Conservation (phyloP, 2,888 invertebrate genomes). For the Alloscopus bannaensis region DNA sequence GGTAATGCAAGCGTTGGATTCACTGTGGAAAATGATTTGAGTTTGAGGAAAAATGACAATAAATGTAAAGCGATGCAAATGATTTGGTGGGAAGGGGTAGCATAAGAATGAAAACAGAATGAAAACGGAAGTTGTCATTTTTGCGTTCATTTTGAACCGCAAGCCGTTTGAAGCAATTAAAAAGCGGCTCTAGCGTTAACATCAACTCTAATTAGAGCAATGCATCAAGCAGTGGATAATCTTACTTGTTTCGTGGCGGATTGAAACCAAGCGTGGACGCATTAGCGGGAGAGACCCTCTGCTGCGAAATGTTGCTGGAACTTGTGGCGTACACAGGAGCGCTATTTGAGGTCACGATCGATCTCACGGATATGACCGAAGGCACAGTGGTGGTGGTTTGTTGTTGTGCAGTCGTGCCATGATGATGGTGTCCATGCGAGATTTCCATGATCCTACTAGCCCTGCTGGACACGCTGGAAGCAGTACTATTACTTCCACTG, state of each 20-base stretch:
- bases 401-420: slow-evolving; percentile 20
- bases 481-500: background rate
- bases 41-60: no score
- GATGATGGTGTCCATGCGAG: background rate
- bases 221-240: background rate
- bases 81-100: no score
- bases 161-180: background rate
- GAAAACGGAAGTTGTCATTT: background rate
- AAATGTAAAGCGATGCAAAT: background rate
- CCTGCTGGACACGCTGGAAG: slow-evolving; percentile 22
- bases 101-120: background rate
- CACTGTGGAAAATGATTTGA: no score
- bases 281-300: slow-evolving; percentile 27
- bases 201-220: background rate
- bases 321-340: slow-evolving; percentile 43
- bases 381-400: slow-evolving; percentile 55
- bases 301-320: slow-evolving; percentile 43
- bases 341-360: slow-evolving; percentile 25
- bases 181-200: background rate
- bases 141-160: background rate
- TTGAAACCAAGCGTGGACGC: background rate
- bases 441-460: slow-evolving; percentile 17
- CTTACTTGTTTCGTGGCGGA: slow-evolving; percentile 59
- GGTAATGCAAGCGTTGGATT: no score
- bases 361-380: slow-evolving; percentile 48